Percentiles rank a stretch among this genome's conserved stretches.
Evolutionary conservation across 2,888 invertebrate genomes (phyloP).

Genomic region (Deilephila elpenor): DNA sequence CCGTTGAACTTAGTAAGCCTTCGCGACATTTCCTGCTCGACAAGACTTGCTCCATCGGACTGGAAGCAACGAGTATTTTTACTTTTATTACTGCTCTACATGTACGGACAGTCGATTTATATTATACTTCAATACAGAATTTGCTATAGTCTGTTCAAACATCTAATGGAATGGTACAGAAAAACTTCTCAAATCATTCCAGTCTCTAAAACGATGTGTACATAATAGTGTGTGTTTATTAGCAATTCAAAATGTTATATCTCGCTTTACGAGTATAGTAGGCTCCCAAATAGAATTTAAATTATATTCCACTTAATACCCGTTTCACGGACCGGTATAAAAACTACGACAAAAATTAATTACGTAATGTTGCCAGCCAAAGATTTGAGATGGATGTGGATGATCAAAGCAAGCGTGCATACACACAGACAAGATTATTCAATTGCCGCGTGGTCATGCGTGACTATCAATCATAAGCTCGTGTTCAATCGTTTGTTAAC

Average conservation of each 20-base stretch:
- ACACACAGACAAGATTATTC: conserved; percentile 44
- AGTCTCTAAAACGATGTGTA: neutral
- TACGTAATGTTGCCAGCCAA: conserved; percentile 49
- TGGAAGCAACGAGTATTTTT: conserved; percentile 42
- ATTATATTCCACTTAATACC: conserved; percentile 51
- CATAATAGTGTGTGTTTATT: neutral
- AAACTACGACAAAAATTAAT: conserved; percentile 53
- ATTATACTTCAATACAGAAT: neutral
- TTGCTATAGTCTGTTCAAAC: too few species aligned
- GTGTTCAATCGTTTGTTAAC: conserved; percentile 44
- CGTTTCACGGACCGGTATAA: conserved; percentile 51
- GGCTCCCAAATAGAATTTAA: conserved; percentile 16
- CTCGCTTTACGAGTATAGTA: neutral
- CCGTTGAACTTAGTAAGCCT: conserved; percentile 75
- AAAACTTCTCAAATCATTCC: neutral
- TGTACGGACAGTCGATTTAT: neutral
- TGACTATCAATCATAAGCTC: conserved; percentile 50
- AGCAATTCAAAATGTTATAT: neutral
- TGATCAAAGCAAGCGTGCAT: conserved; percentile 39
- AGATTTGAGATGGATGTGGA: conserved; percentile 30
- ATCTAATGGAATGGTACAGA: neutral
- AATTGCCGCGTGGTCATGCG: conserved; percentile 46
- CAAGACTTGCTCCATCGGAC: neutral
- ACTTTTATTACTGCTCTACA: conserved; percentile 7
- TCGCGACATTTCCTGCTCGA: conserved; percentile 64